These are phyloP conservation scores for Lycophotia porphyrea DNA, from an alignment of 2,888 invertebrate species.

Conservation along the genomic window DNA sequence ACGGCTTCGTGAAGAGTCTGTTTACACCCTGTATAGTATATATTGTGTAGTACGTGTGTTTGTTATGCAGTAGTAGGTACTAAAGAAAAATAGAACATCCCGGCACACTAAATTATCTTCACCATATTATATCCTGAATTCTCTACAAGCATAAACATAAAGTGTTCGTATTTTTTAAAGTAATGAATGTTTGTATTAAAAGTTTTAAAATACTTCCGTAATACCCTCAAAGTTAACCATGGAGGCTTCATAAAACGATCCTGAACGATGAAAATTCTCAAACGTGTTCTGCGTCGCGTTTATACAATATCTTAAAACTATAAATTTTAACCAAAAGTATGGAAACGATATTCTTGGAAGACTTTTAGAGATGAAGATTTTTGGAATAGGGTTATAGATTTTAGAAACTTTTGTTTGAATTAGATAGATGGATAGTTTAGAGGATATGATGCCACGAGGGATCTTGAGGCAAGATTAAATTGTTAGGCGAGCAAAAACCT, in stretches of 20 bases:
- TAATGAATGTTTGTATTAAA: constrained; percentile 48
- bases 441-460: neutral
- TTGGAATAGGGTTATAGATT: neutral
- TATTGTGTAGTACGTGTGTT: too few relatives aligned
- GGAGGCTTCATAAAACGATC: constrained; percentile 44
- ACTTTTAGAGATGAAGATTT: constrained; percentile 66
- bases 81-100: neutral
- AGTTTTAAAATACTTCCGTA: constrained; percentile 45
- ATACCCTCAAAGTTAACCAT: constrained; percentile 40
- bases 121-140: neutral
- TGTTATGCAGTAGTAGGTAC: neutral
- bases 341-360: constrained; percentile 69
- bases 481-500: too few relatives aligned
- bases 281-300: constrained; percentile 61
- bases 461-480: neutral
- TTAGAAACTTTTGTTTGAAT: neutral
- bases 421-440: neutral
- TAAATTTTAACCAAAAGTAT: constrained; percentile 76
- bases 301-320: constrained; percentile 75
- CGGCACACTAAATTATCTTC: neutral
- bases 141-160: neutral
- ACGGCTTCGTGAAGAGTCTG: too few relatives aligned
- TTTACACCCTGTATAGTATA: too few relatives aligned
- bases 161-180: constrained; percentile 16
- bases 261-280: constrained; percentile 52